These are phyloP conservation scores for Trididemnum miniatum DNA, from an alignment of 23 tunicate species.

Conservation along the genomic window DNA sequence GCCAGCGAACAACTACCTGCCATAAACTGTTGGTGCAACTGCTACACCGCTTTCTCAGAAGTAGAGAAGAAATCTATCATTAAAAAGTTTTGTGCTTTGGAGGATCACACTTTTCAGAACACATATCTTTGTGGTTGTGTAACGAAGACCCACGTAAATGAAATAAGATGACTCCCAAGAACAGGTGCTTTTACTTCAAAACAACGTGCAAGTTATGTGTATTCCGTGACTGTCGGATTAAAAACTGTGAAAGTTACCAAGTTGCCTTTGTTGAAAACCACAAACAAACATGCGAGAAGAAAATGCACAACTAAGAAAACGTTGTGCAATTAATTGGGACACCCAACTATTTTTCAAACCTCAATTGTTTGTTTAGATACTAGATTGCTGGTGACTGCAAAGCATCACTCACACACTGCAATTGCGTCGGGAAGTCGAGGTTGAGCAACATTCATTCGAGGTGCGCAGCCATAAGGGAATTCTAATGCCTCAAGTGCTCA, in stretches of 20 bases:
- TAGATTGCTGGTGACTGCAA: too few relatives aligned
- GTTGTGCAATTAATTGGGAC: too few relatives aligned
- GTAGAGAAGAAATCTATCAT: neutral
- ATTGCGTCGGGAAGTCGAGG: too few relatives aligned
- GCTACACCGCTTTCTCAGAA: neutral
- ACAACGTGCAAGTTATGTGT: neutral
- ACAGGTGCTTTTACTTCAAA: neutral
- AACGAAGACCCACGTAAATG: neutral
- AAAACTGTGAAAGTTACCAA: neutral
- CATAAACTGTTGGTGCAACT: neutral
- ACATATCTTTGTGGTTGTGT: constrained; percentile 19
- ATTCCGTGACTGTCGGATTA: neutral
- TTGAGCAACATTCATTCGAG: too few relatives aligned
- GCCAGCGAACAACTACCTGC: neutral
- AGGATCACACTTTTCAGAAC: neutral
- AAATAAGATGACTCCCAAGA: constrained; percentile 18
- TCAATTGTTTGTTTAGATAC: too few relatives aligned
- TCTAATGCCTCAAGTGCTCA: too few relatives aligned
- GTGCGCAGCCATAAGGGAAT: too few relatives aligned
- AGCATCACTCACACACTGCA: too few relatives aligned
- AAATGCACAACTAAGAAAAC: too few relatives aligned
- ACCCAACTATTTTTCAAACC: too few relatives aligned
- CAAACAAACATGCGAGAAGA: too few relatives aligned
- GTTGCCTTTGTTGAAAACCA: constrained; percentile 23
- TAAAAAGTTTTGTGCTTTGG: neutral